phyloP scores from a whole-genome alignment of 1,140 invertebrate genomes.

The Monomorium pharaonis region DNA sequence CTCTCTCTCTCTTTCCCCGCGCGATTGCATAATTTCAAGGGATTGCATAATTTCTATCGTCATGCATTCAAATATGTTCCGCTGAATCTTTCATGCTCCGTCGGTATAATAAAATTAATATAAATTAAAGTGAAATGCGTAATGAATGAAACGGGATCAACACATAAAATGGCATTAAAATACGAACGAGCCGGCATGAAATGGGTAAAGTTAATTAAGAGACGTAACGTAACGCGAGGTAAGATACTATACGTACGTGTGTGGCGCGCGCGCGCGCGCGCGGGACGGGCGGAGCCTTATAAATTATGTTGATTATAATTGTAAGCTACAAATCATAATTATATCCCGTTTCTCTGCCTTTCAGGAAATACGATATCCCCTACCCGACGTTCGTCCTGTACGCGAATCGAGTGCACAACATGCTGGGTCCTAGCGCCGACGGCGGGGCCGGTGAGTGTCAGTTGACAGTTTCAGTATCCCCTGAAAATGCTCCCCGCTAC shows the following conservation, averaged over 20 bases:
- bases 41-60: conserved; percentile 48
- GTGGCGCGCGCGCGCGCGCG: no score
- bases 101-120: conserved; percentile 51
- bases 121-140: conserved; percentile 39
- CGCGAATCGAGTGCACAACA: conserved; percentile 96
- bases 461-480: conserved; percentile 71
- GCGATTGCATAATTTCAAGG: conserved; percentile 45
- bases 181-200: neutral
- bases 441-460: conserved; percentile 91
- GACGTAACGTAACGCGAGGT: neutral
- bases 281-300: neutral
- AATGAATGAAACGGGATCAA: conserved; percentile 1
- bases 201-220: neutral
- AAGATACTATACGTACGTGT: no score
- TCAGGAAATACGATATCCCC: conserved; percentile 95
- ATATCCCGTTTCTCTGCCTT: conserved; percentile 53
- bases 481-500: conserved; percentile 58
- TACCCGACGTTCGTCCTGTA: conserved; percentile 98
- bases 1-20: no score
- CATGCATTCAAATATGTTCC: conserved; percentile 41
- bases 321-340: neutral
- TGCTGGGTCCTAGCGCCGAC: conserved; percentile 95
- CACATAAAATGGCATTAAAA: conserved; percentile 21
- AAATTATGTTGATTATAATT: conserved; percentile 30
- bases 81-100: conserved; percentile 39